phyloP scores from a whole-genome alignment of 2,113 vertebrate species.

The Acanthochromis polyacanthus region DNA sequence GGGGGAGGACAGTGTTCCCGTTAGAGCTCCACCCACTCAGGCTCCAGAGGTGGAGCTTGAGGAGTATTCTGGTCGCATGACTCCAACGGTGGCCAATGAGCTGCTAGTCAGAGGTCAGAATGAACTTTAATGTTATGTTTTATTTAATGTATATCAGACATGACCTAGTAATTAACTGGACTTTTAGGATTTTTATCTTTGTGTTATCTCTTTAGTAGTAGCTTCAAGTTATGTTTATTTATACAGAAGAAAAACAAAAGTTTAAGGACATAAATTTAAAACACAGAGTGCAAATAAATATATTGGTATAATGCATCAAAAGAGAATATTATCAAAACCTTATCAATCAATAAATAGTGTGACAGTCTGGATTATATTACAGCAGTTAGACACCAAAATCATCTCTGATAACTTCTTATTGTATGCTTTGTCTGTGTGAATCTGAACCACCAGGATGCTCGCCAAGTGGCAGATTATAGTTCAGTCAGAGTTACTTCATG shows the following conservation, averaged over 20 bases:
- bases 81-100: constrained; percentile 46
- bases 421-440: too few relatives aligned
- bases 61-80: constrained; percentile 82
- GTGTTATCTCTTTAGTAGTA: too few relatives aligned
- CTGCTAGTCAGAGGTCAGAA: constrained; percentile 50
- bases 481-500: neutral
- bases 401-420: too few relatives aligned
- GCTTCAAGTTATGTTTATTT: neutral
- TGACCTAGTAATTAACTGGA: neutral
- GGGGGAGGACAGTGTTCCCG: constrained; percentile 74
- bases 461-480: too few relatives aligned
- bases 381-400: too few relatives aligned
- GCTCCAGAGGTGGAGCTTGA: constrained; percentile 69
- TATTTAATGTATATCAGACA: too few relatives aligned
- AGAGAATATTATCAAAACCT: too few relatives aligned
- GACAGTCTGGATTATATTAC: too few relatives aligned
- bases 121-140: neutral
- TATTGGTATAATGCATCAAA: too few relatives aligned
- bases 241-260: neutral
- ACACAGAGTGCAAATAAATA: too few relatives aligned
- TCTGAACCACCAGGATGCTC: too few relatives aligned
- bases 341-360: too few relatives aligned
- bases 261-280: neutral
- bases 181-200: neutral
- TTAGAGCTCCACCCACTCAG: constrained; percentile 87